A percentile compares a stretch with the other conserved stretches of the same genome.
Conservation (phyloP, 2,113 vertebrate genomes). For the Clarias macrocephalus region DNA sequence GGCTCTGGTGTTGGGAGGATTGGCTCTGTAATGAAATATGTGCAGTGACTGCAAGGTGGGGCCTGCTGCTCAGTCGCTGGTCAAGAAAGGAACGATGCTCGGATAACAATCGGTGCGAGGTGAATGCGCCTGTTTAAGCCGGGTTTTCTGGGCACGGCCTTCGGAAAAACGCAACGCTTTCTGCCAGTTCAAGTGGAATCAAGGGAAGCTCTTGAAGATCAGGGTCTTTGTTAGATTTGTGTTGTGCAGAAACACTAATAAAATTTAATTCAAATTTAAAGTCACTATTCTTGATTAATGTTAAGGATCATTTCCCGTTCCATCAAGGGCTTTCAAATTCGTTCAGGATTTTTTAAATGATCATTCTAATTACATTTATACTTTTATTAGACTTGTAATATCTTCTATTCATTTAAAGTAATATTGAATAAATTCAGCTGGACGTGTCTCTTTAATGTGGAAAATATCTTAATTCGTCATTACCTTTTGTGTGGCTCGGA, state of each 20-base stretch:
- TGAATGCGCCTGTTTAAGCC: neutral
- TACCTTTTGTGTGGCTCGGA: neutral
- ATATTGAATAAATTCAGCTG: neutral
- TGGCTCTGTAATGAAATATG: conserved; percentile 24
- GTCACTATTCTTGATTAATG: neutral
- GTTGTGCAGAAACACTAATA: neutral
- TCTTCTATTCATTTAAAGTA: neutral
- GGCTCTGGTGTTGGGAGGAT: conserved; percentile 22
- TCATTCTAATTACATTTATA: neutral
- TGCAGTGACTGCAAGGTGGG: conserved; percentile 8
- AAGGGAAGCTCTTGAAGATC: neutral
- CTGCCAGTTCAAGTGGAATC: neutral
- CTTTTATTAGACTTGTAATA: neutral
- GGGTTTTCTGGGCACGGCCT: neutral
- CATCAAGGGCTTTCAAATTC: neutral
- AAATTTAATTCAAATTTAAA: too few relatives aligned
- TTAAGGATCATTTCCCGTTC: neutral
- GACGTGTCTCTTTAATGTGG: neutral
- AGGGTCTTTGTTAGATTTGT: neutral
- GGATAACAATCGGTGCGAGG: neutral
- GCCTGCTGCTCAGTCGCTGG: neutral
- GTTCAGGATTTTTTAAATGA: neutral
- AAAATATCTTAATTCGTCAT: neutral
- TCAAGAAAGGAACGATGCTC: neutral
- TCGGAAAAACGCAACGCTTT: neutral